Base-by-base conservation (phyloP, 2,888 invertebrate species). In the Crematogaster levior region DNA sequence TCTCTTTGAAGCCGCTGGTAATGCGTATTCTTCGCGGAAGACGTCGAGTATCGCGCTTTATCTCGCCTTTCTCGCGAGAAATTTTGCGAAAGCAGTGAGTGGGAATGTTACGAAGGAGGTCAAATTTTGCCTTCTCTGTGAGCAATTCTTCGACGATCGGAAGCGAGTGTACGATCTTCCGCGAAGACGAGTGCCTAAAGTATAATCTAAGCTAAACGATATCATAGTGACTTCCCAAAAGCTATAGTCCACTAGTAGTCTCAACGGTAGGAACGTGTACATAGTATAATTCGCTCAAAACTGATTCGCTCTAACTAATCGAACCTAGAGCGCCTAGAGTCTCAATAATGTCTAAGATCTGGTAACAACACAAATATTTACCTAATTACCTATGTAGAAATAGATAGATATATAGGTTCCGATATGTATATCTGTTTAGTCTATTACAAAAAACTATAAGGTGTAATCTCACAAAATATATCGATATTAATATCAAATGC, bases 401-500 rank as follows among this genome's bases (percentile, higher is more conserved):
- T 89, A 89, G 87, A 86, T 81, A 88, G 89, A 88, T 86, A 84
- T 86, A 83, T 85, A 90, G 91, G 83, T 87, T 91, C 88, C 90
- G 90, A 74, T 46, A 91, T 91, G 91, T 91, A 89, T 90, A 89
- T 91, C 86, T 90, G 90, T 92, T 79, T 91, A 87, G 88, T 92
- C 93, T 94, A 94, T 93, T 92, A 93, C 92, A 93, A 92, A 92
- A 92, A 92, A 92, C 91, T 93, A 92, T 88, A 91, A 91, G 90
- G 91, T 92, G 88, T 92, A 92, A 93, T 93, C 90, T 93, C 92
- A 92, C 93, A 93, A 93, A 93, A 94, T 93, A 93, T 93, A 92
- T 93, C 88, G 88, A 92, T 92, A 92, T 93, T 86, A 91, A 92
- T 92, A 93, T 93, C 91, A 92, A 93, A 92, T 92, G 91, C 92